Conservation (phyloP, 2,113 vertebrate genomes). For the Sula dactylatra region DNA sequence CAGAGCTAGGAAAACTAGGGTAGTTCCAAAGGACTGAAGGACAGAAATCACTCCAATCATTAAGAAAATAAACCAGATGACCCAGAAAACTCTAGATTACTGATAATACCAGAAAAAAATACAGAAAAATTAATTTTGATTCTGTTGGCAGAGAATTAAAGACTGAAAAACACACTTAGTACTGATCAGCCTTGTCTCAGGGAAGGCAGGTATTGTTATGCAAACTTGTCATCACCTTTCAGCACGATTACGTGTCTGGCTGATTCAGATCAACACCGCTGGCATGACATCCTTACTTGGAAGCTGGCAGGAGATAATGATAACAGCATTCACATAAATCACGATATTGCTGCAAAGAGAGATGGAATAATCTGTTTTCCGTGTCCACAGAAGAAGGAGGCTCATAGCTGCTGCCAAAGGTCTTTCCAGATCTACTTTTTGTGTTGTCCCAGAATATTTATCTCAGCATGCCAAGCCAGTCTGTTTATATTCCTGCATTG, state of each 20-base stretch:
- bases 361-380: neutral
- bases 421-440: neutral
- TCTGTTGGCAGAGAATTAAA: neutral
- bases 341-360: fast-evolving
- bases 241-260: neutral
- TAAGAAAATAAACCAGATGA: neutral
- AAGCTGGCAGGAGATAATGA: neutral
- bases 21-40: neutral
- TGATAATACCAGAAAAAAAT: neutral
- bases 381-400: neutral
- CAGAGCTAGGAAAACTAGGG: neutral
- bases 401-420: neutral
- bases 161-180: neutral
- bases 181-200: neutral
- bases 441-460: neutral
- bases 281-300: neutral
- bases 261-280: neutral
- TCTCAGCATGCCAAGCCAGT: neutral
- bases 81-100: neutral
- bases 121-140: neutral
- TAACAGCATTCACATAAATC: neutral
- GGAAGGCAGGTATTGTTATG: neutral
- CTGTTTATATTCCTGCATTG: neutral
- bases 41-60: neutral
- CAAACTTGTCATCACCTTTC: neutral